Base-by-base conservation (phyloP, 1,140 invertebrate genomes). In the Ceratoteleas bidentatus region DNA sequence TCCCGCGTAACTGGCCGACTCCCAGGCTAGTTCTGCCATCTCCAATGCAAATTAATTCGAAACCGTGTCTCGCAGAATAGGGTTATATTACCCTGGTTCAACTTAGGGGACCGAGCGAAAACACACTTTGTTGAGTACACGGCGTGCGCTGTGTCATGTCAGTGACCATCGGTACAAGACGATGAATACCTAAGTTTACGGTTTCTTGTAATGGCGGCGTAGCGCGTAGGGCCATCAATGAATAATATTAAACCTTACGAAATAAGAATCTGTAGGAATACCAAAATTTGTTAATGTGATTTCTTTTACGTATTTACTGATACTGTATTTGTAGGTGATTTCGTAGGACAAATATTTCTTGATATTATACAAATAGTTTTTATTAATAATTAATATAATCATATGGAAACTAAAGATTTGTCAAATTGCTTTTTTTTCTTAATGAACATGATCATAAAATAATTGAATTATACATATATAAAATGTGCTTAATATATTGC, bases 41-140 rank as follows among this genome's bases (percentile, higher is more conserved):
- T 84, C 76, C 61, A 84, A 84, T 84, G 81, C 76, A 84, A 84
- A 80, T 84, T 84, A 84, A 84, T 84, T 84, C 73, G 76, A 73
- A 80, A 77, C 81, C 81, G 45, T 84, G 81, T 77, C 81, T 84
- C 76, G 58, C 45, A 80, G 81, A 79, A 80, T 83, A 79, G 76
- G 81, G 81, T 80, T 83, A 83, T 83, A 83, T 78, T 83, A 83
- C 64, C 74, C 69, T 76, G 81, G 75, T 64, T 79, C 66, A 79
- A 79, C 75, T 83, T 79, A 74, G 75, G 81, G 81, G 75, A 79
- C 70, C 32, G 66, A 76, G 75, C 60, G 81, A 83, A 83, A 83
- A 83, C 81, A 83, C 70, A 79, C 81, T 79, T 83, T 75, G 47
- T 79, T 70, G 61, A 83, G 61, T 76, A 83, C 61, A 78, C 53